Base-by-base conservation (phyloP, 2,888 invertebrate genomes). In the Pterostichus niger region DNA sequence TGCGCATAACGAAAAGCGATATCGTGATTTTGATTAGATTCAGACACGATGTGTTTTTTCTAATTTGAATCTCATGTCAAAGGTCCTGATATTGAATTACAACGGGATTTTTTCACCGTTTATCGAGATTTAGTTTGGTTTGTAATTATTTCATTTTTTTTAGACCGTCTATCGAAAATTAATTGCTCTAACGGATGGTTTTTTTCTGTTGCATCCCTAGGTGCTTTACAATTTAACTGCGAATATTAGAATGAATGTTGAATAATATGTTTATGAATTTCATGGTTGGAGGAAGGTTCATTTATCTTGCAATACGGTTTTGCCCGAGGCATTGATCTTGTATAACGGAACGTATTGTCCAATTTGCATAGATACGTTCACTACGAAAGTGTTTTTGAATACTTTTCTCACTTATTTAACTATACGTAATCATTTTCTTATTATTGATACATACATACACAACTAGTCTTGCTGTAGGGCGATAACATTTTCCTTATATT, bases 321-420 rank as follows among this genome's bases (percentile, higher is more conserved):
- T 11, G 33, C 76, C 33, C 31, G 13, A 54, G 56, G 76, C 76
- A 76, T 54, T 56, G 76, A 54, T 76, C 76, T 76, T 40, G 31
- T 40, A 52, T 76, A 76, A 76, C 76, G 76, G 76, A 33, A 76
- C 56, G 56, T 13, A 76, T 76, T 76, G 76, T 76, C 54, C 44
- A 76, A 76, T 76, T 76, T 76, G 54, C 76, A 76, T 76, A 76
- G 40, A 76, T 76, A 76, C 68, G 9, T 71, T 71, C 68, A n/a
- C 68, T 40, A 56, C 52, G 75, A 75, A 75, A 75, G 75, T 71
- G 68, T 71, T 71, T 71, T 35, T 13, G 73, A 73, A 52, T 52
- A 54, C 35, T 33, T 76, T 76, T 76, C 56, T 54, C 56, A 33
- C n/a, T 46, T 68, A 68, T 13, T 17, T 71, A 17, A 71, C 17